Evolutionary conservation across 2,113 vertebrate species (phyloP).

Genomic region (Bos javanicus): DNA sequence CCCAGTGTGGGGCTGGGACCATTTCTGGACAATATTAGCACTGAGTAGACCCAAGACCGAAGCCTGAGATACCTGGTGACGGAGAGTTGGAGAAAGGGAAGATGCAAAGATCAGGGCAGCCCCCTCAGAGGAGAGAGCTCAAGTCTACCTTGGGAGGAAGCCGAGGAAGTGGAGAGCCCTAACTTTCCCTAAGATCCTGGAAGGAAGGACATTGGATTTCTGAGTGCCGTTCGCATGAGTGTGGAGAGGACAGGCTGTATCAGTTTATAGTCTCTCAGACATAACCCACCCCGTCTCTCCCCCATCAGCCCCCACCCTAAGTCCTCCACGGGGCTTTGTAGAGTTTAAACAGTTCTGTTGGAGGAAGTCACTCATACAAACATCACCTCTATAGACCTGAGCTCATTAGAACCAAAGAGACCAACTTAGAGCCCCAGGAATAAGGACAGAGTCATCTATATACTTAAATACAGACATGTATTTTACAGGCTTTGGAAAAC

Average conservation of each 20-base stretch:
- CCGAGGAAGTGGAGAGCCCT: background rate
- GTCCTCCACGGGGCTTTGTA: background rate
- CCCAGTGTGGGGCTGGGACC: background rate
- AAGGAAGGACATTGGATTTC: slow-evolving; percentile 53
- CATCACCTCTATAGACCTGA: background rate
- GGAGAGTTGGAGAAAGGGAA: background rate
- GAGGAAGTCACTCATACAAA: background rate
- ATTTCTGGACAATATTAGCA: background rate
- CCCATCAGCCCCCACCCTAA: background rate
- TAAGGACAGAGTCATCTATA: background rate
- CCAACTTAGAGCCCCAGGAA: background rate
- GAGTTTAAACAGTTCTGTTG: background rate
- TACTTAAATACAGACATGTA: background rate
- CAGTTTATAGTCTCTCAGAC: background rate
- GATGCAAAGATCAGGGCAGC: background rate
- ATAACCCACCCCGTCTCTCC: background rate
- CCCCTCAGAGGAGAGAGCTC: background rate
- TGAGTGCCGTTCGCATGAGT: background rate
- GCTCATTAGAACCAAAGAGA: background rate
- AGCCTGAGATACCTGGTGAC: background rate
- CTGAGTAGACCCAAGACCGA: background rate
- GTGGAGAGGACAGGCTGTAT: slow-evolving; percentile 26
- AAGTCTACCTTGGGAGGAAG: background rate
- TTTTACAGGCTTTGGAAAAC: slow-evolving; percentile 61
- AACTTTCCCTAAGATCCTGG: slow-evolving; percentile 25